Conservation (phyloP, 2,113 vertebrate species). For the Myrmecobius fasciatus region DNA sequence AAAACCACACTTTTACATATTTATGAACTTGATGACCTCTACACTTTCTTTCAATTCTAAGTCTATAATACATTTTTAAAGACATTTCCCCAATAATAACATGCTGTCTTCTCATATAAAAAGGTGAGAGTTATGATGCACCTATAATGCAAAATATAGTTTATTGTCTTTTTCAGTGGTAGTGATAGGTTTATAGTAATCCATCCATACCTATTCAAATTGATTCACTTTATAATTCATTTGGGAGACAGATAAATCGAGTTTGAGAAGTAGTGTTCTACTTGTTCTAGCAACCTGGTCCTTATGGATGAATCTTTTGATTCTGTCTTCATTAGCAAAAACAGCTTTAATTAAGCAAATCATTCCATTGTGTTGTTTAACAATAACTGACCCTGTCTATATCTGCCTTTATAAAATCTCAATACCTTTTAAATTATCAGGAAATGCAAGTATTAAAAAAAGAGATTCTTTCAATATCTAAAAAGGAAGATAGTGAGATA, state of each 20-base stretch:
- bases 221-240: neutral
- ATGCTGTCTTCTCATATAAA: slow-evolving; percentile 9
- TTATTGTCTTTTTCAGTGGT: slow-evolving; percentile 36
- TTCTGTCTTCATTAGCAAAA: neutral
- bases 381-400: neutral
- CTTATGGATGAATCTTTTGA: neutral
- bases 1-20: neutral
- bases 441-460: neutral
- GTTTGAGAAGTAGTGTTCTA: neutral
- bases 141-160: slow-evolving; percentile 1
- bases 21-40: neutral
- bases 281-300: neutral
- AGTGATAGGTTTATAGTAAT: slow-evolving; percentile 3
- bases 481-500: neutral
- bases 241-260: neutral
- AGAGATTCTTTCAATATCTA: neutral
- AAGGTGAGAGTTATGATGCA: neutral
- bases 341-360: neutral
- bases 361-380: neutral
- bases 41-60: neutral
- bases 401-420: neutral
- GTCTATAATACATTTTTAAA: slow-evolving; percentile 8
- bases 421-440: neutral
- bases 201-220: slow-evolving; percentile 20
- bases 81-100: neutral